These are phyloP conservation scores for Galeruca laticollis DNA, from an alignment of 2,888 invertebrate species.

Conservation along the genomic window DNA sequence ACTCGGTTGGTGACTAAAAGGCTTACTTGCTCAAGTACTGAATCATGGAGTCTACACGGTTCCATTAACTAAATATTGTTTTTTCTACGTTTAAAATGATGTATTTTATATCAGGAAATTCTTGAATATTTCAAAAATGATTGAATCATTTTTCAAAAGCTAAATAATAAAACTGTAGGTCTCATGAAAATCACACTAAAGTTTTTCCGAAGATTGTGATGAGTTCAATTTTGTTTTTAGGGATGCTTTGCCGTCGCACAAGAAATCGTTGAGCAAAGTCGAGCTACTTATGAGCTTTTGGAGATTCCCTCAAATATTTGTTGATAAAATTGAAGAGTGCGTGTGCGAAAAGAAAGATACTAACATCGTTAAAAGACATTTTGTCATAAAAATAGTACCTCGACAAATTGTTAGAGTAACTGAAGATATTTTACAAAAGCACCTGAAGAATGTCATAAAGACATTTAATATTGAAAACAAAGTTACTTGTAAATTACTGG, in stretches of 20 bases:
- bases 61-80: too few relatives aligned
- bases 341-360: conserved; percentile 61
- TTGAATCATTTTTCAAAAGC: too few relatives aligned
- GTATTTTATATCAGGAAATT: too few relatives aligned
- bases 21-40: too few relatives aligned
- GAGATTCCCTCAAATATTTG: conserved; percentile 63
- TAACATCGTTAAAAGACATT: conserved; percentile 59
- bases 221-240: conserved; percentile 46
- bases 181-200: too few relatives aligned
- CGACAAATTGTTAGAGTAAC: conserved; percentile 59
- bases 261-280: conserved; percentile 62
- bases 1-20: too few relatives aligned
- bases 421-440: conserved; percentile 48
- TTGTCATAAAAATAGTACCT: conserved; percentile 64
- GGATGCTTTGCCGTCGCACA: conserved; percentile 58
- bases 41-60: too few relatives aligned
- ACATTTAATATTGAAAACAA: conserved; percentile 60
- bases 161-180: too few relatives aligned
- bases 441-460: conserved; percentile 57
- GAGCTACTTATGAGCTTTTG: conserved; percentile 67
- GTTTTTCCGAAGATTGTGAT: too few relatives aligned
- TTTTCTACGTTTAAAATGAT: too few relatives aligned
- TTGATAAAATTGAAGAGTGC: conserved; percentile 61
- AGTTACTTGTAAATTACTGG: conserved; percentile 57
- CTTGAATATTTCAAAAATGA: too few relatives aligned